phyloP scores from a whole-genome alignment of 2,113 vertebrate genomes.

The Silurus meridionalis region DNA sequence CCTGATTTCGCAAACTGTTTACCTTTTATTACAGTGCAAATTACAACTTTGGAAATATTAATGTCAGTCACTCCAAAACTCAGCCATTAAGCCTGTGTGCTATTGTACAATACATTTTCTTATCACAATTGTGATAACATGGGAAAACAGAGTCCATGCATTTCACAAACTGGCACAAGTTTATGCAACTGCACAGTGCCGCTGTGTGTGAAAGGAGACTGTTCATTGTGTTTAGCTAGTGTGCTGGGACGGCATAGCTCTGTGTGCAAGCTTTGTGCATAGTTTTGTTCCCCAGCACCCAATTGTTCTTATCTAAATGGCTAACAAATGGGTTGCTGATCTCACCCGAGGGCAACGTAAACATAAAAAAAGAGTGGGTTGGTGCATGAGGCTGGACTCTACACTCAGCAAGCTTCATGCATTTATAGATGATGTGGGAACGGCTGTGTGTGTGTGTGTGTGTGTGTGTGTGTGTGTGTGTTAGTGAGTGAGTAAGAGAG shows the following conservation, averaged over 20 bases:
- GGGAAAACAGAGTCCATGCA: slow-evolving; percentile 16
- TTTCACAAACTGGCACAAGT: slow-evolving; percentile 12
- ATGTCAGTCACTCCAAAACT: background rate
- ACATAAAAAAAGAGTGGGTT: slow-evolving; percentile 20
- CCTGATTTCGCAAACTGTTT: background rate
- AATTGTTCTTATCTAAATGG: slow-evolving; percentile 44
- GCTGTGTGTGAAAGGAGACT: background rate
- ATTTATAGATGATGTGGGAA: slow-evolving; percentile 38
- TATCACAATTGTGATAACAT: background rate
- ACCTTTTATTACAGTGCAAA: background rate
- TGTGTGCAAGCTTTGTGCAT: slow-evolving; percentile 31
- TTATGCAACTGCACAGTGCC: background rate
- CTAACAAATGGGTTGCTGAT: slow-evolving; percentile 31
- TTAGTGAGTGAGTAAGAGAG: background rate
- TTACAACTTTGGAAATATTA: background rate
- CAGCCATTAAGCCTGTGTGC: background rate
- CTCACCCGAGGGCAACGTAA: slow-evolving; percentile 18
- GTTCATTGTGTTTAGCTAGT: slow-evolving; percentile 3
- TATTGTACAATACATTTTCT: background rate
- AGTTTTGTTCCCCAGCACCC: slow-evolving; percentile 22
- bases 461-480: background rate
- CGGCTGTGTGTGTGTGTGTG: slow-evolving; percentile 21
- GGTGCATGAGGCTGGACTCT: background rate
- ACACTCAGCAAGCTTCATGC: slow-evolving; percentile 13
- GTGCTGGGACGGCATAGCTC: background rate